A percentile compares a stretch with the other conserved stretches of the same genome.
Evolutionary conservation across 2,888 invertebrate species (phyloP).

Genomic region (Choristoneura rosaceana): DNA sequence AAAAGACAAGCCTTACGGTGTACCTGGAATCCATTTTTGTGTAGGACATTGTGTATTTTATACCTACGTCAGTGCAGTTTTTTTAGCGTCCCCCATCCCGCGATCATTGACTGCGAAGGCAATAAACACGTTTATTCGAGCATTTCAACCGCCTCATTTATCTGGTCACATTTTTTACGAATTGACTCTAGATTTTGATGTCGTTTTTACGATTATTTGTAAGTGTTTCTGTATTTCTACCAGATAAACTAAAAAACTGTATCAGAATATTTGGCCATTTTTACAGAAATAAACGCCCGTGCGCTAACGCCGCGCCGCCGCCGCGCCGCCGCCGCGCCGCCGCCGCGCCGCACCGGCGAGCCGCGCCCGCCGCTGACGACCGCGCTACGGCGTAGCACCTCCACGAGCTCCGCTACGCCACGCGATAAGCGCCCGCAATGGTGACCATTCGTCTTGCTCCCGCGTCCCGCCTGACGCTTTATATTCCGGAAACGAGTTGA

Average conservation of each 20-base stretch:
- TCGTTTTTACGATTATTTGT: no score
- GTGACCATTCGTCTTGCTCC: conserved; percentile 1
- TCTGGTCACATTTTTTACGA: no score
- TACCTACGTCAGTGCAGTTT: not conserved
- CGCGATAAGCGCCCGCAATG: conserved; percentile 13
- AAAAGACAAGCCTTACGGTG: no score
- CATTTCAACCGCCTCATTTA: no score
- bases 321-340: not conserved
- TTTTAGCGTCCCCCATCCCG: not conserved
- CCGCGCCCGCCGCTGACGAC: not conserved
- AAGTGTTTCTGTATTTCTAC: no score
- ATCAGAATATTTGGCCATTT: no score
- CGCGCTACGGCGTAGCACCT: conserved; percentile 10
- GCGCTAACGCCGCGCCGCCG: not conserved
- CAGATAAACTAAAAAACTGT: no score
- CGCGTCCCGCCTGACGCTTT: not conserved
- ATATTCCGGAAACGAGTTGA: not conserved
- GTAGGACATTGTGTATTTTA: no score
- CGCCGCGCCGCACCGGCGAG: not conserved
- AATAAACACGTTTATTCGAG: not conserved
- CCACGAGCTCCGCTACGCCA: conserved; percentile 1
- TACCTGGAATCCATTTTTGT: not conserved
- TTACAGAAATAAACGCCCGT: no score
- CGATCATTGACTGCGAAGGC: not conserved
- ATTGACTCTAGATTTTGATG: no score